Evolutionary conservation across 1,140 invertebrate genomes (phyloP).

Genomic region (Brachionus angularis): DNA sequence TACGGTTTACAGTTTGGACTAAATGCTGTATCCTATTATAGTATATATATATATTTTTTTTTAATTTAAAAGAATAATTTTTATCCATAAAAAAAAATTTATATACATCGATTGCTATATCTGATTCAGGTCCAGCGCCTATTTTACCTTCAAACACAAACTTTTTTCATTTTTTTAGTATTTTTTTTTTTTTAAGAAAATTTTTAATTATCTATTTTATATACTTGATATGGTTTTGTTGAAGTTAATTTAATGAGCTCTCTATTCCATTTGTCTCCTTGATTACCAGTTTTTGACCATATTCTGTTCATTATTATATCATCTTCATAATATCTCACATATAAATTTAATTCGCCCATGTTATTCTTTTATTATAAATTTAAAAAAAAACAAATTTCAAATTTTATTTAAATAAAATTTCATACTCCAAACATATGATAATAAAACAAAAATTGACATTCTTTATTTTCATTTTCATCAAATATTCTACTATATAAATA

Average conservation of each 20-base stretch:
- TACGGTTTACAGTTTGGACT: constrained; percentile 1
- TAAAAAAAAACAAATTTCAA: background rate
- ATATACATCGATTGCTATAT: constrained; percentile 40
- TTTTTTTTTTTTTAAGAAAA: background rate
- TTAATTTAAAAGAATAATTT: background rate
- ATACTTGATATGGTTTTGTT: constrained; percentile 25
- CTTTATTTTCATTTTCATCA: background rate
- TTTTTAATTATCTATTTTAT: background rate
- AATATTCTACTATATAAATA: constrained; percentile 49
- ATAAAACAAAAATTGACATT: constrained; percentile 14
- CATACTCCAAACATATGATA: constrained; percentile 45
- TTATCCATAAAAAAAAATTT: background rate
- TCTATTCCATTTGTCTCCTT: constrained; percentile 27
- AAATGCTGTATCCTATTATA: constrained; percentile 4
- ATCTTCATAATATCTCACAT: constrained; percentile 7
- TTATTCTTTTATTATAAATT: background rate
- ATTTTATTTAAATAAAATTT: background rate
- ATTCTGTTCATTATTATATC: background rate
- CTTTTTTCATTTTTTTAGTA: background rate
- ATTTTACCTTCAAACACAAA: constrained; percentile 19
- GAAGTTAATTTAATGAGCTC: background rate
- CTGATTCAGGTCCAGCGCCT: constrained; percentile 20
- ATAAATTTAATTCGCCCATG: constrained; percentile 16
- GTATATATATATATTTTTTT: too few relatives aligned
- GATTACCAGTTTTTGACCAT: background rate